Percentiles rank a stretch among this genome's conserved stretches.
These are phyloP conservation scores for Proterorhinus semilunaris DNA, from an alignment of 2,113 vertebrate genomes.

Conservation along the genomic window DNA sequence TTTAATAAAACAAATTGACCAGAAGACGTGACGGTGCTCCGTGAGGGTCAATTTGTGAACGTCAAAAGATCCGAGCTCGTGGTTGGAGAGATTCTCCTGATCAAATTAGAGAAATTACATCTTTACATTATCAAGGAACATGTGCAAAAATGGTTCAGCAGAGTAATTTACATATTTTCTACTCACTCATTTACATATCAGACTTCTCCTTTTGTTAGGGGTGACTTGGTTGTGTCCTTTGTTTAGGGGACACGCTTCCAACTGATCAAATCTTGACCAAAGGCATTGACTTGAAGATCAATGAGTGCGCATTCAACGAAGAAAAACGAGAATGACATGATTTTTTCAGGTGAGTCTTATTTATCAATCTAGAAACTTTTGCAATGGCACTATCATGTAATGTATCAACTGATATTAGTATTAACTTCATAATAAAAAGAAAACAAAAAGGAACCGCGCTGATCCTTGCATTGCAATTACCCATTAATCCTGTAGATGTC, in stretches of 20 bases:
- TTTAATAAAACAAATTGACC: too few species aligned
- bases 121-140: too few species aligned
- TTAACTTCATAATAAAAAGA: too few species aligned
- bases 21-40: slow-evolving; percentile 78
- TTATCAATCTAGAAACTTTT: background rate
- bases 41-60: slow-evolving; percentile 81
- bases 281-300: slow-evolving; percentile 95
- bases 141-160: too few species aligned
- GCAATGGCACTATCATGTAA: too few species aligned
- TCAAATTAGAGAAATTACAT: slow-evolving; percentile 81
- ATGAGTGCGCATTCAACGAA: slow-evolving; percentile 96
- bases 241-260: slow-evolving; percentile 92
- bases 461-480: too few species aligned
- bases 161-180: too few species aligned
- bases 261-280: slow-evolving; percentile 95
- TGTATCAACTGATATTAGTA: too few species aligned
- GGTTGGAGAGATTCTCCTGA: slow-evolving; percentile 86
- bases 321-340: slow-evolving; percentile 98
- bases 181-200: too few species aligned
- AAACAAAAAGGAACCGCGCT: too few species aligned
- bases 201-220: too few species aligned
- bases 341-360: slow-evolving; percentile 85
- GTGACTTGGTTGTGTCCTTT: slow-evolving; percentile 7
- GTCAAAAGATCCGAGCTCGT: slow-evolving; percentile 85
- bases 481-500: too few species aligned